Percentiles rank a stretch among this genome's conserved stretches.
Evolutionary conservation across 2,797 vertebrate genomes (phyloP).

Genomic region (Macropodus opercularis): DNA sequence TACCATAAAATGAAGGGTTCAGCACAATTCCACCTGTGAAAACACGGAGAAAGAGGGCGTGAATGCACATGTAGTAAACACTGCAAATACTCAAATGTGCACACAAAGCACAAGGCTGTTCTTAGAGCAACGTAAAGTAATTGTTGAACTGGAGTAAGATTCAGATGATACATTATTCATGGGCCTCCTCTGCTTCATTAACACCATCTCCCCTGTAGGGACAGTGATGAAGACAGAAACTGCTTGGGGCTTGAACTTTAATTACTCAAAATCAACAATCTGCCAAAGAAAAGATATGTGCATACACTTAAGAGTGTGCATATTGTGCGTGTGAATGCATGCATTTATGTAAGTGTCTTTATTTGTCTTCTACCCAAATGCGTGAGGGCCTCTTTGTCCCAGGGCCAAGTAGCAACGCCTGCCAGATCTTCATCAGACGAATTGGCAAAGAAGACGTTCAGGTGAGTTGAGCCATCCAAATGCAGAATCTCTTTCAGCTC

Average conservation of each 20-base stretch:
- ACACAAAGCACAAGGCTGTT: constrained; percentile 31
- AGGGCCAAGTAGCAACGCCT: constrained; percentile 97
- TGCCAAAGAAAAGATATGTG: constrained; percentile 28
- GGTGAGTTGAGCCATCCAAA: constrained; percentile 94
- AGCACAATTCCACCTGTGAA: constrained; percentile 86
- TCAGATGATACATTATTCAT: constrained; percentile 67
- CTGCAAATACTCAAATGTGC: constrained; percentile 3
- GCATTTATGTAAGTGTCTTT: constrained; percentile 33
- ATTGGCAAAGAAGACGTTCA: constrained; percentile 99
- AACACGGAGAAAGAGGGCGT: constrained; percentile 15
- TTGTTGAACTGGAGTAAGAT: constrained; percentile 34
- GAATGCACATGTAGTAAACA: constrained; percentile 8
- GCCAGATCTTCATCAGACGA: constrained; percentile 97
- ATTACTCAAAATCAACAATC: constrained; percentile 61
- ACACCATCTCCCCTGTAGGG: constrained; percentile 50
- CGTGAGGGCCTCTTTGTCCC: constrained; percentile 98
- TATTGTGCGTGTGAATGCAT: constrained; percentile 20
- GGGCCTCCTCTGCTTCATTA: constrained; percentile 52
- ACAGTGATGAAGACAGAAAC: constrained; percentile 49
- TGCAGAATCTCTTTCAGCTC: constrained; percentile 95
- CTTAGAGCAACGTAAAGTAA: constrained; percentile 26
- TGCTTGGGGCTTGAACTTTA: constrained; percentile 53
- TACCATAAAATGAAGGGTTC: constrained; percentile 96
- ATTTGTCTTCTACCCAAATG: constrained; percentile 88
- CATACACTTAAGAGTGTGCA: constrained; percentile 16